A percentile compares a stretch with the other conserved stretches of the same genome.
Conservation (phyloP, 2,113 vertebrate species). For the Fulmarus glacialis region DNA sequence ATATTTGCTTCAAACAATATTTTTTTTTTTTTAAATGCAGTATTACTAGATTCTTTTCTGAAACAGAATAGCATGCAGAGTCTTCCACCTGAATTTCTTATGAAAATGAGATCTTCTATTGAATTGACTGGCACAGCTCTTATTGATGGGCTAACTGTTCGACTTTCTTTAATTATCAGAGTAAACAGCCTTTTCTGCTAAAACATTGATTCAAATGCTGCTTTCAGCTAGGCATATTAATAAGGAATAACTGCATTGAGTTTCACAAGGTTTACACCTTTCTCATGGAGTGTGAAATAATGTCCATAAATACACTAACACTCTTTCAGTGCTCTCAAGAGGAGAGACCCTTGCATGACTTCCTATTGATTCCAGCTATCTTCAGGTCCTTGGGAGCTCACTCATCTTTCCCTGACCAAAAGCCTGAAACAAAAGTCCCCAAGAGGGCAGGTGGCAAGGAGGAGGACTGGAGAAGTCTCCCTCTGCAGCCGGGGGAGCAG, state of each 20-base stretch:
- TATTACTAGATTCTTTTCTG: neutral
- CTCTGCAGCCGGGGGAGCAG: neutral
- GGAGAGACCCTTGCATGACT: neutral
- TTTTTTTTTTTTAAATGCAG: neutral
- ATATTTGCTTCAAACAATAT: neutral
- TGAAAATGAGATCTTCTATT: neutral
- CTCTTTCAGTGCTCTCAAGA: neutral
- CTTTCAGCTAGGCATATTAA: neutral
- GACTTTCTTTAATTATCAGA: neutral
- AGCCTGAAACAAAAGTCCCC: neutral
- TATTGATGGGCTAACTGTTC: neutral
- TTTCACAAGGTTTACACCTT: neutral
- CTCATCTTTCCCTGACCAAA: neutral
- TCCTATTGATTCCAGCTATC: neutral
- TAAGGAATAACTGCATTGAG: neutral
- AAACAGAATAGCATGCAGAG: neutral
- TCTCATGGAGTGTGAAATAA: neutral
- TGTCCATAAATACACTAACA: neutral
- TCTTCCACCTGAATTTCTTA: neutral
- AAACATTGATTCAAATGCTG: neutral
- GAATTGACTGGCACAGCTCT: neutral
- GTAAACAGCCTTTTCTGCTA: neutral
- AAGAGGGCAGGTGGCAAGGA: neutral
- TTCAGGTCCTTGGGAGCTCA: neutral
- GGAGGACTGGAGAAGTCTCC: neutral